Evolutionary conservation across 2,888 invertebrate genomes (phyloP).

Genomic region (Argyra leucocephala): DNA sequence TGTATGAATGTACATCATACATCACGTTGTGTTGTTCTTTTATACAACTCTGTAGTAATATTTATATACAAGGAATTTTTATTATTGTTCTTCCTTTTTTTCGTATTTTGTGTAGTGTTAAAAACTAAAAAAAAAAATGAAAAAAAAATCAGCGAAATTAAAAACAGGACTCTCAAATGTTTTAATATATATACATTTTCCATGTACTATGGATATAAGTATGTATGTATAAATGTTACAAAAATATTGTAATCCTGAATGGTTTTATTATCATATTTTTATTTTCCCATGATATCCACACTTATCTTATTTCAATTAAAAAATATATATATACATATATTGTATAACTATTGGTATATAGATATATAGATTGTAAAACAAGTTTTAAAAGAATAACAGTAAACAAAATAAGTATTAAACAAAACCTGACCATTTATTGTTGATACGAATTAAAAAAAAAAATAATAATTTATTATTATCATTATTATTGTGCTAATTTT

Average conservation of each 20-base stretch:
- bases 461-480: too few relatives aligned
- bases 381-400: not conserved
- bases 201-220: not conserved
- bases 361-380: not conserved
- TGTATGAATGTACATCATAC: too few relatives aligned
- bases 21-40: too few relatives aligned
- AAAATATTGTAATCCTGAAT: too few relatives aligned
- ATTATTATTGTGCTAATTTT: too few relatives aligned
- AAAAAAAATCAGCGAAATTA: not conserved
- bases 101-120: too few relatives aligned
- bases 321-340: not conserved
- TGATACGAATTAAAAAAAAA: too few relatives aligned
- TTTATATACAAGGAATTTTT: too few relatives aligned
- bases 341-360: too few relatives aligned
- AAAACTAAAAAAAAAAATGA: not conserved
- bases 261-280: not conserved
- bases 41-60: too few relatives aligned
- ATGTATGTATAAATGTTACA: not conserved
- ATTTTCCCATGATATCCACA: constrained; percentile 1
- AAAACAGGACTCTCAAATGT: not conserved
- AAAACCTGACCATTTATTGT: not conserved
- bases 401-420: not conserved
- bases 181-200: not conserved
- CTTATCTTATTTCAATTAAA: not conserved
- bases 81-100: too few relatives aligned